These are phyloP conservation scores for Dynastes maya DNA, from an alignment of 2,888 invertebrate genomes.

Conservation along the genomic window DNA sequence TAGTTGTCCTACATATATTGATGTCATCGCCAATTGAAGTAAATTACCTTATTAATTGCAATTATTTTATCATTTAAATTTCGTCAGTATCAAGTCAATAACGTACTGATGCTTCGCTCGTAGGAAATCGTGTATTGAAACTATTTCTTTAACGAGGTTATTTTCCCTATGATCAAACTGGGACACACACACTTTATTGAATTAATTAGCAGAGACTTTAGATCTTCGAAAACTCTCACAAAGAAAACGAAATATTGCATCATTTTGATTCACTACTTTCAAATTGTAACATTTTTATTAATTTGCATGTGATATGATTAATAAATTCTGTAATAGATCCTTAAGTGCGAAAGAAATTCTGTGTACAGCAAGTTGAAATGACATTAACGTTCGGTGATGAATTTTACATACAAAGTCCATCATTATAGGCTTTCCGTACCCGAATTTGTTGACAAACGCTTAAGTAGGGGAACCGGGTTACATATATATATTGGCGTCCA, in stretches of 20 bases:
- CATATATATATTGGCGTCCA: constrained; percentile 50
- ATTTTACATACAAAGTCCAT: constrained; percentile 48
- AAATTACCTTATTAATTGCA: neutral
- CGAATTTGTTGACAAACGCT: constrained; percentile 52
- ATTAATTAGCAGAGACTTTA: constrained; percentile 26
- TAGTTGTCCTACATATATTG: constrained; percentile 41
- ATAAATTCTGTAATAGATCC: constrained; percentile 3
- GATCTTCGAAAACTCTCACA: neutral
- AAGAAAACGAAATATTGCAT: neutral
- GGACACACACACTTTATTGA: constrained; percentile 27
- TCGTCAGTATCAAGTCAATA: neutral
- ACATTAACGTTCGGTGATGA: constrained; percentile 38
- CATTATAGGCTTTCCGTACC: constrained; percentile 39
- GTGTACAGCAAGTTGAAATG: constrained; percentile 5
- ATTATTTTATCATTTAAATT: neutral
- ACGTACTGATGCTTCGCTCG: neutral
- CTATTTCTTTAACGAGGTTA: constrained; percentile 26
- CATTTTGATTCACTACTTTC: neutral
- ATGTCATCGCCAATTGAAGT: neutral
- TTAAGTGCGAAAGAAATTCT: neutral
- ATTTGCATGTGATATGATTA: neutral
- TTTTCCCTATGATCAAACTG: constrained; percentile 19
- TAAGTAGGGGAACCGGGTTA: constrained; percentile 50
- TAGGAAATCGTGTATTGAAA: neutral
- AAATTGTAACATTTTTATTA: neutral